Evolutionary conservation across 92 coral and sea anemone species (phyloP).

Genomic region (Montipora capitata): DNA sequence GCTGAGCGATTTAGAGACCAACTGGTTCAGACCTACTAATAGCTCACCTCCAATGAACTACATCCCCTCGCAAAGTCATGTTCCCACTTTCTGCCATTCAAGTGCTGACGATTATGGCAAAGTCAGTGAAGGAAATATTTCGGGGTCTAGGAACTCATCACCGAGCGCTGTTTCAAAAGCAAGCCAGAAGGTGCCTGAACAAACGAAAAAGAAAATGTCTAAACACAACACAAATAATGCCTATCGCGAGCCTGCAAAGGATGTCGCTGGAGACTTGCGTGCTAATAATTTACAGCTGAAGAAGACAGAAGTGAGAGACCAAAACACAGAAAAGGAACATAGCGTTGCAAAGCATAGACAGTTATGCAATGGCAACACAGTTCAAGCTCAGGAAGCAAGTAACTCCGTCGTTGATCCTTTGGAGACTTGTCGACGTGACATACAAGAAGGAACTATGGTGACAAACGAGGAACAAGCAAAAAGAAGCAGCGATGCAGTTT

Average conservation of each 20-base stretch:
- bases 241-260: slow-evolving; percentile 39
- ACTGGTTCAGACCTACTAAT: not conserved
- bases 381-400: not conserved
- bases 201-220: not conserved
- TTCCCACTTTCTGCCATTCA: no score
- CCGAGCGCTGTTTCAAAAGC: slow-evolving; percentile 37
- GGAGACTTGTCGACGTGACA: not conserved
- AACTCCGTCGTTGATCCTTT: not conserved
- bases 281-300: slow-evolving; percentile 14
- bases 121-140: not conserved
- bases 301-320: not conserved
- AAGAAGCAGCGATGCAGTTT: not conserved
- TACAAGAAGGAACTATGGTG: not conserved
- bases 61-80: no score
- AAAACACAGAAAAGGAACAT: not conserved
- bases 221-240: slow-evolving; percentile 32
- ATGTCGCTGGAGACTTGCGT: slow-evolving; percentile 4
- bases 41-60: not conserved
- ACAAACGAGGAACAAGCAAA: not conserved
- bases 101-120: not conserved
- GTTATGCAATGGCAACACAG: not conserved
- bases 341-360: not conserved
- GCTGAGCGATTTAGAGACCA: not conserved
- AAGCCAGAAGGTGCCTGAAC: not conserved
- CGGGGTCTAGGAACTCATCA: not conserved